These are phyloP conservation scores for Cardiocondyla obscurior DNA, from an alignment of 1,140 invertebrate genomes.

Conservation along the genomic window DNA sequence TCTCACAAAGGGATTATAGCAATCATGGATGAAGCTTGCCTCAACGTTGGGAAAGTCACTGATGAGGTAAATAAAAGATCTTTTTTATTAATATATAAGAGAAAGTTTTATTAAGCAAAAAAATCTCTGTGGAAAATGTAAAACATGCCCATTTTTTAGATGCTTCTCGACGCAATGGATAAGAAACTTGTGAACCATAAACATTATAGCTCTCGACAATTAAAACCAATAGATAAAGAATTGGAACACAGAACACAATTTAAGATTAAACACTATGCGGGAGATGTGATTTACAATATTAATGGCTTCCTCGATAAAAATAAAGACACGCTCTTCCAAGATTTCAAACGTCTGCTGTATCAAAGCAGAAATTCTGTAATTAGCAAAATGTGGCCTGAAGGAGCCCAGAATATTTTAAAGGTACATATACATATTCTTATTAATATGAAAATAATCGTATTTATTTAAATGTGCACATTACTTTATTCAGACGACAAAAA, in stretches of 20 bases:
- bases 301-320: slow-evolving; percentile 98
- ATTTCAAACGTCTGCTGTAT: slow-evolving; percentile 96
- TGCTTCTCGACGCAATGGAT: slow-evolving; percentile 97
- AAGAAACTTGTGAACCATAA: slow-evolving; percentile 93
- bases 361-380: slow-evolving; percentile 91
- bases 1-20: slow-evolving; percentile 95
- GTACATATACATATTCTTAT: slow-evolving; percentile 79
- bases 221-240: slow-evolving; percentile 92
- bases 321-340: slow-evolving; percentile 97
- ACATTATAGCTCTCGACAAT: slow-evolving; percentile 95
- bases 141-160: slow-evolving; percentile 81
- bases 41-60: slow-evolving; percentile 96
- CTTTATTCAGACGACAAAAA: slow-evolving; percentile 92
- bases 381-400: slow-evolving; percentile 97
- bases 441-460: not conserved
- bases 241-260: slow-evolving; percentile 93
- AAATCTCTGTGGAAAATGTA: not conserved
- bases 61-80: slow-evolving; percentile 86
- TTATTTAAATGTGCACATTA: not conserved
- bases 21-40: slow-evolving; percentile 97
- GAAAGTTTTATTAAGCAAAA: slow-evolving; percentile 18
- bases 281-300: slow-evolving; percentile 97
- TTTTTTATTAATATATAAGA: too few relatives aligned
- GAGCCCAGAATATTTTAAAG: slow-evolving; percentile 94
- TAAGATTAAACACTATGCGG: slow-evolving; percentile 96